Conservation (phyloP, 2,888 invertebrate species). For the Ceraclea dissimilis region DNA sequence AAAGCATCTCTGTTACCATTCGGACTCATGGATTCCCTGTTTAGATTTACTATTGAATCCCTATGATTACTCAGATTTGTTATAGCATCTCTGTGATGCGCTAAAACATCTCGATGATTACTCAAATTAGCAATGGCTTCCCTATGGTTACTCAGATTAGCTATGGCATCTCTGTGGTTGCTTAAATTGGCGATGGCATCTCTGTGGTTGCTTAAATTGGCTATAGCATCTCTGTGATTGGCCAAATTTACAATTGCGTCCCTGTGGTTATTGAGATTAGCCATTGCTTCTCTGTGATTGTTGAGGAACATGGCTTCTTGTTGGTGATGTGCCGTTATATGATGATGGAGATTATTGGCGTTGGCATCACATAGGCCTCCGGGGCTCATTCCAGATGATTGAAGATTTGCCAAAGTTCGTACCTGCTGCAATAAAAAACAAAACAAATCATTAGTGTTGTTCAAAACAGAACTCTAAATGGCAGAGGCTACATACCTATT, state of each 20-base stretch:
- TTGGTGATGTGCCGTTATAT: constrained; percentile 18
- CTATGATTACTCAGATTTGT: constrained; percentile 8
- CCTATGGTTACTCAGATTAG: constrained; percentile 15
- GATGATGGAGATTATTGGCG: constrained; percentile 24
- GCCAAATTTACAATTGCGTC: constrained; percentile 17
- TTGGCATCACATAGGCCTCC: constrained; percentile 23
- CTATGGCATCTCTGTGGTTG: constrained; percentile 21
- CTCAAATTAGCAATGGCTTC: constrained; percentile 13
- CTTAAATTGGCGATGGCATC: constrained; percentile 14
- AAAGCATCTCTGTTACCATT: constrained; percentile 14
- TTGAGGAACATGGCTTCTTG: constrained; percentile 21
- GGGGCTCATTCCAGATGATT: constrained; percentile 21
- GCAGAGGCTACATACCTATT: neutral
- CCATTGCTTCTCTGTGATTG: constrained; percentile 24
- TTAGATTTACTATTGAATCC: constrained; percentile 7
- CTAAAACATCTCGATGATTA: constrained; percentile 5
- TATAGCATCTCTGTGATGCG: constrained; percentile 4
- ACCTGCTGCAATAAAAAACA: constrained; percentile 18
- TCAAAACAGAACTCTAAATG: too few species aligned
- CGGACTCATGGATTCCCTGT: constrained; percentile 6
- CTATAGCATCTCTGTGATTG: constrained; percentile 22
- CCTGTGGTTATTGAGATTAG: constrained; percentile 23
- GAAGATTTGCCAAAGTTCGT: constrained; percentile 23
- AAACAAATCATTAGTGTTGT: neutral
- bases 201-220: constrained; percentile 15